These are phyloP conservation scores for Neotoxoptera formosana DNA, from an alignment of 1,140 invertebrate species.

Conservation along the genomic window DNA sequence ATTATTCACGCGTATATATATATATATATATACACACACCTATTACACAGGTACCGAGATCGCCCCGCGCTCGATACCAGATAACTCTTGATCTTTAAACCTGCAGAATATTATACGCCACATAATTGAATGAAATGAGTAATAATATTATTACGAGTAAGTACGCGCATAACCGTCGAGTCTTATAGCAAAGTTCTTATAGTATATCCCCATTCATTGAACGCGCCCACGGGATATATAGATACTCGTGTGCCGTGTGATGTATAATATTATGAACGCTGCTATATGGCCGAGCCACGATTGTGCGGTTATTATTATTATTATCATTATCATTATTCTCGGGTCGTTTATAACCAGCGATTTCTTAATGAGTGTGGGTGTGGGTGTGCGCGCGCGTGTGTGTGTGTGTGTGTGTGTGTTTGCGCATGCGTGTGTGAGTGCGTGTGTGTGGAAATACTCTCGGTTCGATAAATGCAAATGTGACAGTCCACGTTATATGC, in stretches of 20 bases:
- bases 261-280: not conserved
- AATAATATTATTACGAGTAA: not conserved
- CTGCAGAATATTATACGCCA: not conserved
- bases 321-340: not conserved
- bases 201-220: not conserved
- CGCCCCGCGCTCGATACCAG: not conserved
- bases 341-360: not conserved
- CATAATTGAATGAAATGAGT: not conserved
- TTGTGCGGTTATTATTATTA: not conserved
- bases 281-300: not conserved
- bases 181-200: not conserved
- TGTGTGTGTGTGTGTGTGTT: not conserved
- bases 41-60: not conserved
- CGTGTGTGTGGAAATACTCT: slow-evolving; percentile 19
- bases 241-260: not conserved
- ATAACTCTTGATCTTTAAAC: slow-evolving; percentile 18
- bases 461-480: slow-evolving; percentile 56
- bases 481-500: not conserved
- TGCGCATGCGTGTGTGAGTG: not conserved
- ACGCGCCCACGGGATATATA: not conserved
- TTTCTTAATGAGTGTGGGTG: slow-evolving; percentile 45
- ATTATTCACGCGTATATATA: not conserved
- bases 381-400: not conserved
- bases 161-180: not conserved
- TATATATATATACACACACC: not conserved